phyloP scores from a whole-genome alignment of 2,797 vertebrate species.

The Tiaroga cobitis region DNA sequence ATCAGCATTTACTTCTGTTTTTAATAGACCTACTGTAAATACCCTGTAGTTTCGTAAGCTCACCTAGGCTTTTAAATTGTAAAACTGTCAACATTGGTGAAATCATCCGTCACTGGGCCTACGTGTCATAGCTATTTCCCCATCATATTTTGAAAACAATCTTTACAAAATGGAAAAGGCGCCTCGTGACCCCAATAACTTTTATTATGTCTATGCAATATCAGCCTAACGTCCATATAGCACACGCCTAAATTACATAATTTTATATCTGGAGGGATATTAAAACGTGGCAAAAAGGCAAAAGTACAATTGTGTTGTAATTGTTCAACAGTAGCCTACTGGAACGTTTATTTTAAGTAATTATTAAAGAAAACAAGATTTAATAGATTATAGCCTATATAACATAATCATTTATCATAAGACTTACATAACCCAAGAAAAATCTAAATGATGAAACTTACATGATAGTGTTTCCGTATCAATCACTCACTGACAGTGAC shows the following conservation, averaged over 20 bases:
- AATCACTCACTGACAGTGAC: neutral
- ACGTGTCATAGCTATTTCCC: neutral
- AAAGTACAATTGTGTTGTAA: neutral
- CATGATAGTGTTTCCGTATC: neutral
- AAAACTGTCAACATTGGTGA: neutral
- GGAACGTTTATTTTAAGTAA: neutral
- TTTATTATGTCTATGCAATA: neutral
- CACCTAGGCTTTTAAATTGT: neutral
- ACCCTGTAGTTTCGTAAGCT: neutral
- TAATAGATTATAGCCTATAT: neutral
- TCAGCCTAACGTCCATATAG: neutral
- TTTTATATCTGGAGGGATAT: neutral
- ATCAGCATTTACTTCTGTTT: neutral
- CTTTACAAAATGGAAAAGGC: neutral
- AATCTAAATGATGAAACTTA: conserved; percentile 7
- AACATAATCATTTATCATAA: neutral
- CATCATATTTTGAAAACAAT: neutral
- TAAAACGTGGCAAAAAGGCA: conserved; percentile 11
- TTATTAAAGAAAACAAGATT: neutral
- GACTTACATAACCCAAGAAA: neutral
- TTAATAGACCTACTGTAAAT: neutral
- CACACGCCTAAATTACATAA: neutral
- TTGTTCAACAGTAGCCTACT: neutral
- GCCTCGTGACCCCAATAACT: neutral
- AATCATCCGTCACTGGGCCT: neutral